Evolutionary conservation across 2,888 invertebrate genomes (phyloP), one percentile per base, ranked within the genome.

Genomic region (Globia sparganii): DNA sequence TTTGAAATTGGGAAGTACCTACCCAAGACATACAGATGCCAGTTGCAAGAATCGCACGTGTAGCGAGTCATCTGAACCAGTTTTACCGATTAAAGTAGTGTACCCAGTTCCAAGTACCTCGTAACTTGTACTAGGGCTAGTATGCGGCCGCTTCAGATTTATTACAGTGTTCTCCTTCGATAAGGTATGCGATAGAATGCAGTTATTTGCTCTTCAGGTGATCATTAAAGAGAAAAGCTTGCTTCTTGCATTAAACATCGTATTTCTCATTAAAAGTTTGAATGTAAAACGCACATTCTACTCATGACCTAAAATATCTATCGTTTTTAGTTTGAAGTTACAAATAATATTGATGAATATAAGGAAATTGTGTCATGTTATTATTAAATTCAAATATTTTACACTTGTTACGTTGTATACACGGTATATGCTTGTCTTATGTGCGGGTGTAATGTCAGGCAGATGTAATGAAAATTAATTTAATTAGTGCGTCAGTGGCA

Each of bases 61-160:
- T 28, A 43, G 25, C 28, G 53, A 34, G 6, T 68, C 68, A 68
- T 81, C 34, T 85, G 81, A 67, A 28, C 62, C 18, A 56, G 59
- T 65, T n/a, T 64, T 72, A 72, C 66, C n/a, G n/a, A 65, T 34
- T 40, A 62, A 70, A 37, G 80, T 59, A 37, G 64, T 68, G 56
- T 65, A n/a, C 37, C 37, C 43, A 74, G 77, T 64, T 59, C 66
- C 56, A 65, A 79, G 83, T 69, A 56, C 62, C n/a, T 75, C 69
- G 85, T 78, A 84, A 75, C 69, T 72, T 67, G 85, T 77, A 28
- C 25, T 18, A 56, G 64, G 77, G 62, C 85, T 61, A 65, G 81
- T 53, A 43, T 46, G 80, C 73, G 71, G 74, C 64, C 56, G 53
- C 67, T 37, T 46, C 66, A 70, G 70, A 81, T 84, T 72, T 78